Evolutionary conservation across 2,113 vertebrate genomes (phyloP).

Genomic region (Etia nguti): DNA sequence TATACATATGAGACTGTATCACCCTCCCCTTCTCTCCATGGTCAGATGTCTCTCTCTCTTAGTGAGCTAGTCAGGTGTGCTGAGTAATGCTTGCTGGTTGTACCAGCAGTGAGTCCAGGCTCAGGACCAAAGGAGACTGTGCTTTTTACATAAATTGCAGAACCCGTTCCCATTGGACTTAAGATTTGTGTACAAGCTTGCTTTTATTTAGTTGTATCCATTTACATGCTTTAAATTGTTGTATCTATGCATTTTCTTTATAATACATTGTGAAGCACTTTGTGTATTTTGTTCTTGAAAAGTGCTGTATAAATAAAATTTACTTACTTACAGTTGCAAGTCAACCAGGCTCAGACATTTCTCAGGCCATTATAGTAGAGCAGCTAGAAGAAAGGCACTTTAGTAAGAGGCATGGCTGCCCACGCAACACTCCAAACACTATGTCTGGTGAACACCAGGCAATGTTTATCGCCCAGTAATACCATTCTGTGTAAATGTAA

Average conservation of each 20-base stretch:
- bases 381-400: not conserved
- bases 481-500: not conserved
- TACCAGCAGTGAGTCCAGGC: not conserved
- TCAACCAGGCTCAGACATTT: not conserved
- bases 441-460: not conserved
- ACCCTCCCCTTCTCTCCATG: fast-evolving
- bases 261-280: not conserved
- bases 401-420: not conserved
- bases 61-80: not conserved
- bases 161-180: fast-evolving
- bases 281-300: not conserved
- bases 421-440: not conserved
- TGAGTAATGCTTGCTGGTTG: not conserved
- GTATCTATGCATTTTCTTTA: not conserved
- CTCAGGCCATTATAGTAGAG: not conserved
- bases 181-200: not conserved
- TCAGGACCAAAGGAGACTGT: not conserved
- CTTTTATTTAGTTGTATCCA: not conserved
- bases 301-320: not conserved
- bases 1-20: not conserved
- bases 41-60: not conserved
- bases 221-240: not conserved
- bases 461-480: not conserved
- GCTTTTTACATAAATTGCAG: not conserved
- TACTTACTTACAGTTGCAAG: not conserved